Evolutionary conservation across 2,888 invertebrate species (phyloP), one percentile per base, ranked within the genome.

Genomic region (Dryadula phaetusa): DNA sequence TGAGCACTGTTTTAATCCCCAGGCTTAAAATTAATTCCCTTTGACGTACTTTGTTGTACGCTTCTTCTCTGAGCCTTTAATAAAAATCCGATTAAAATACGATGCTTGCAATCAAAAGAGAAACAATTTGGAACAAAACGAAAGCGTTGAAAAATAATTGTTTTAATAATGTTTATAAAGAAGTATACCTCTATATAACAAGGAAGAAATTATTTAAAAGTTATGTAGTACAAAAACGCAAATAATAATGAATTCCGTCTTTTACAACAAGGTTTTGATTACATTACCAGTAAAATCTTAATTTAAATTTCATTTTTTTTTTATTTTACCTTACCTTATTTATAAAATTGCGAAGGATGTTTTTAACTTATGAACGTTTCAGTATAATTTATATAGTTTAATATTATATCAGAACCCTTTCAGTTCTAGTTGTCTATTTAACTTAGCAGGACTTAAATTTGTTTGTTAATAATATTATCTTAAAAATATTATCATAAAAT

Each of bases 11-110:
- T 86, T 85, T 84, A 85, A 85, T 85, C 81, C 81, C 74, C 76
- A 77, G 82, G 77, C 80, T 84, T 81, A 81, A 86, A 84, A 86
- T 83, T 82, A 80, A 79, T 82, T 82, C 80, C 73, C 81, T 85
- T 83, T 85, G 83, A 81, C 66, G 69, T 72, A 76, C 64, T 60
- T 60, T 65, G 49, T 65, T 64, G 42, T 52, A 47, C 40, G 47
- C 64, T 60, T 77, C 72, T 70, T 66, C 69, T 68, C 69, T 68
- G 64, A 66, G 74, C 70, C 44, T 66, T 46, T 62, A 62, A 56
- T 67, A 56, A 63, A 56, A 56, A 67, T 53, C 42, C 49, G 56
- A 42, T 67, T 67, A 62, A 56, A 67, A 56, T 40, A 56, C 42
- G 37, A 63, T 54, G 54, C 54, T 54, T 54, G 42, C 44, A 64